Evolutionary conservation across 1,140 invertebrate genomes (phyloP).

Genomic region (Drosophila navojoa): DNA sequence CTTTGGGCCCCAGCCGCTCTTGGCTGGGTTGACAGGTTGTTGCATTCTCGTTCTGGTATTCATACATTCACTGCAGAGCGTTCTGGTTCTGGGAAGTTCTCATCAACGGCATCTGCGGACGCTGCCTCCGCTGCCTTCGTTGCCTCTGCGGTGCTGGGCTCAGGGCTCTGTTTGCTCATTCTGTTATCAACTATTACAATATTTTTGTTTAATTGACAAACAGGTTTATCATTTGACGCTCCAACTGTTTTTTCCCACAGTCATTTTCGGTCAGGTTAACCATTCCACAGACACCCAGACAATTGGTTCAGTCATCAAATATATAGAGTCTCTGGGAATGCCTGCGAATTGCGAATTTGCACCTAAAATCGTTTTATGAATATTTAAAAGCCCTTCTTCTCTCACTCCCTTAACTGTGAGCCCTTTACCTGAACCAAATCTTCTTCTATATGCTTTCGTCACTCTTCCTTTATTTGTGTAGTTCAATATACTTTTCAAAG

Average conservation of each 20-base stretch:
- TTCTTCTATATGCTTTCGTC: too few species aligned
- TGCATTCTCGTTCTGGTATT: constrained; percentile 22
- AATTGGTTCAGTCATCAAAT: constrained; percentile 22
- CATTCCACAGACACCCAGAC: constrained; percentile 20
- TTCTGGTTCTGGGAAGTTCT: constrained; percentile 73
- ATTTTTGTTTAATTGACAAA: constrained; percentile 82
- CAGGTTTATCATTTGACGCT: constrained; percentile 81
- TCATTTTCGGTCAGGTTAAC: constrained; percentile 64
- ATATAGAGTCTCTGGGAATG: background rate
- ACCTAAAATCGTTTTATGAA: too few species aligned
- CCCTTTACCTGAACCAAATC: too few species aligned
- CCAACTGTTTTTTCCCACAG: constrained; percentile 76
- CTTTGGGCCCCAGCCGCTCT: constrained; percentile 53
- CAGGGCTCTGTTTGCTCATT: constrained; percentile 64
- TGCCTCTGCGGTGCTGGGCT: constrained; percentile 1
- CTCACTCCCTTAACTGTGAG: too few species aligned
- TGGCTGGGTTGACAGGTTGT: constrained; percentile 70
- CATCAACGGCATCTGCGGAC: constrained; percentile 54
- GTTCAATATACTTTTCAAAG: too few species aligned
- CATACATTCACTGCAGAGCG: background rate
- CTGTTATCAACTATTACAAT: constrained; percentile 81
- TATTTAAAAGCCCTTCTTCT: too few species aligned
- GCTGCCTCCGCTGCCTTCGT: constrained; percentile 19
- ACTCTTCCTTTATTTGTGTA: too few species aligned
- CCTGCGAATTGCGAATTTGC: background rate